Percentiles rank a stretch among this genome's conserved stretches.
These are phyloP conservation scores for Dasysyrphus albostriatus DNA, from an alignment of 2,888 invertebrate species.

Conservation along the genomic window DNA sequence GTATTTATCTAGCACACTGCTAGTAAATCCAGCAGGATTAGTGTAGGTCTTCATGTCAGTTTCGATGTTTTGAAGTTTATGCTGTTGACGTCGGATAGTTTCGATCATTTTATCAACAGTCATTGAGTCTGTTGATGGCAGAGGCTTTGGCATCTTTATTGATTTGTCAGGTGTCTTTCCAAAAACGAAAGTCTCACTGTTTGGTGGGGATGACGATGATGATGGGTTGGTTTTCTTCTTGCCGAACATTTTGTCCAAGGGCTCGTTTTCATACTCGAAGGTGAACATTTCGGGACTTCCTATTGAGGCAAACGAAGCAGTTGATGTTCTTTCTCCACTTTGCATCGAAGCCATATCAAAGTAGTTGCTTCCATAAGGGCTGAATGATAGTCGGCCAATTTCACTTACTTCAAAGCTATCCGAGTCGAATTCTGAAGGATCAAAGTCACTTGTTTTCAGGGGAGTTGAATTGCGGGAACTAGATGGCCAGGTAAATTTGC, in stretches of 20 bases:
- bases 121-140: slow-evolving; percentile 54
- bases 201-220: not conserved
- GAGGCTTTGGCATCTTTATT: slow-evolving; percentile 4
- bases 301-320: slow-evolving; percentile 52
- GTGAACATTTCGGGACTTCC: slow-evolving; percentile 78
- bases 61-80: slow-evolving; percentile 78
- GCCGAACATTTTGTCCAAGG: slow-evolving; percentile 80
- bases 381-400: slow-evolving; percentile 78
- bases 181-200: slow-evolving; percentile 8
- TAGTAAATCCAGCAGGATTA: slow-evolving; percentile 71
- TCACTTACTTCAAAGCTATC: slow-evolving; percentile 75
- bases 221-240: slow-evolving; percentile 61
- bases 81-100: slow-evolving; percentile 78
- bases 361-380: slow-evolving; percentile 76
- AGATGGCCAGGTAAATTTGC: slow-evolving; percentile 79
- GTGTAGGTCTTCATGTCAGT: slow-evolving; percentile 78
- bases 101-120: slow-evolving; percentile 79
- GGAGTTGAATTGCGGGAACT: slow-evolving; percentile 69
- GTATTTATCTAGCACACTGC: slow-evolving; percentile 75
- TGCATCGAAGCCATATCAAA: slow-evolving; percentile 72
- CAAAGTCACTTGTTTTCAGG: slow-evolving; percentile 80
- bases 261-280: slow-evolving; percentile 79
- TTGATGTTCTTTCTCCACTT: slow-evolving; percentile 52
- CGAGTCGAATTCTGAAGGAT: slow-evolving; percentile 79
- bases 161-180: slow-evolving; percentile 6